phyloP scores from a whole-genome alignment of 2,888 invertebrate species.

The Agrochola lychnidis region DNA sequence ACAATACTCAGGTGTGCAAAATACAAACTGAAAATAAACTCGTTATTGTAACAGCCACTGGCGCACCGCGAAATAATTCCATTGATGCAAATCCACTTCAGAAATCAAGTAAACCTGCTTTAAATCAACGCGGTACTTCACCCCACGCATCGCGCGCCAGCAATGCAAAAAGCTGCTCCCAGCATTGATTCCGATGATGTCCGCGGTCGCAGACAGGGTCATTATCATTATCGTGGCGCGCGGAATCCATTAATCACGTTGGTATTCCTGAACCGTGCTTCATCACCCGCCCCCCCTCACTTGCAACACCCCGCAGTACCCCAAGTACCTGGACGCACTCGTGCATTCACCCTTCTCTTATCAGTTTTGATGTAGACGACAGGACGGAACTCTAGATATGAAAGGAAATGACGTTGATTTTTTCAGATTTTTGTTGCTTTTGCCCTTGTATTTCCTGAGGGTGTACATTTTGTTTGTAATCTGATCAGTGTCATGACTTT shows the following conservation, averaged over 20 bases:
- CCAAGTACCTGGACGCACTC: slow-evolving; percentile 88
- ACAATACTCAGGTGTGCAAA: slow-evolving; percentile 37
- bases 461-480: slow-evolving; percentile 27
- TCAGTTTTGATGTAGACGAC: slow-evolving; percentile 85
- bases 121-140: slow-evolving; percentile 64
- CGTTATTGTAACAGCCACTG: slow-evolving; percentile 39
- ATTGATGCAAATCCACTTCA: slow-evolving; percentile 56
- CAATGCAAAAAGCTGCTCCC: slow-evolving; percentile 82
- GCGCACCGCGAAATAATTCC: slow-evolving; percentile 49
- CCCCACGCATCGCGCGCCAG: slow-evolving; percentile 65
- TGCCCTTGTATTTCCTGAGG: slow-evolving; percentile 52
- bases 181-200: slow-evolving; percentile 87
- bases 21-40: slow-evolving; percentile 29
- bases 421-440: slow-evolving; percentile 60
- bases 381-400: slow-evolving; percentile 76
- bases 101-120: slow-evolving; percentile 61
- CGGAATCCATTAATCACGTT: slow-evolving; percentile 89
- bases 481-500: slow-evolving; percentile 32
- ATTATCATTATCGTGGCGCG: slow-evolving; percentile 88
- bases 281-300: slow-evolving; percentile 67
- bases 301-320: slow-evolving; percentile 69
- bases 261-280: slow-evolving; percentile 84
- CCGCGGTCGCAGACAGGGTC: slow-evolving; percentile 82
- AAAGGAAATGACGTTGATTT: slow-evolving; percentile 79
- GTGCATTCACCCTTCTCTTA: slow-evolving; percentile 89